Percentiles rank a stretch among this genome's conserved stretches.
phyloP scores from a whole-genome alignment of 2,888 invertebrate species.

The Drosophila stalkeri region DNA sequence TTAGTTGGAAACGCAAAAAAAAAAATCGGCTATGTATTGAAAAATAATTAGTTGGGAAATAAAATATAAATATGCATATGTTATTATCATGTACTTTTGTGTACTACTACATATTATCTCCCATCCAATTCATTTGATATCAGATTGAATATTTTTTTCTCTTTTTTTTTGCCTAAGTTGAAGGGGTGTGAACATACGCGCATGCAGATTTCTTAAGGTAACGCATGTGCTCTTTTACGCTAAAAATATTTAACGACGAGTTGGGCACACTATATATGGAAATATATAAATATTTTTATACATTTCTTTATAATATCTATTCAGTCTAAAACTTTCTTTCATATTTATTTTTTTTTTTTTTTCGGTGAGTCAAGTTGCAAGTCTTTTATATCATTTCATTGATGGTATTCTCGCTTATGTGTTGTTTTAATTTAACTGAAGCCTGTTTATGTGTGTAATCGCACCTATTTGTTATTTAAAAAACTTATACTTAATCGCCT shows the following conservation, averaged over 20 bases:
- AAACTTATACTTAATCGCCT: neutral
- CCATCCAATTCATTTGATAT: constrained; percentile 12
- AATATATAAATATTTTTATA: neutral
- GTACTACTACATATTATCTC: constrained; percentile 40
- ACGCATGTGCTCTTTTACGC: neutral
- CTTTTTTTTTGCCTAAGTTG: neutral
- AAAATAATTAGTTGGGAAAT: constrained; percentile 40
- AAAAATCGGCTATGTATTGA: constrained; percentile 39
- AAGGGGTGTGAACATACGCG: neutral
- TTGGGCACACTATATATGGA: neutral
- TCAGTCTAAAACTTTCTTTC: neutral
- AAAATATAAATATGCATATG: constrained; percentile 57
- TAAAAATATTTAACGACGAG: neutral
- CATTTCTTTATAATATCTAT: neutral
- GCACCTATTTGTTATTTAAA: constrained; percentile 7
- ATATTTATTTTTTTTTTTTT: too few relatives aligned
- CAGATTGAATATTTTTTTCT: neutral
- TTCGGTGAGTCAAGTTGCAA: constrained; percentile 22
- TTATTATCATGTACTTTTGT: constrained; percentile 44
- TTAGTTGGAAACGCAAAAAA: constrained; percentile 10
- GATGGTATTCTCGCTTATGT: constrained; percentile 20
- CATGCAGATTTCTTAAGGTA: constrained; percentile 34
- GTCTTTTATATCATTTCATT: constrained; percentile 31
- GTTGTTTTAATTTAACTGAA: neutral
- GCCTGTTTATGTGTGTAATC: constrained; percentile 1